Percentiles rank a stretch among this genome's conserved stretches.
Conservation (phyloP, 2,888 invertebrate species). For the Hirtodrosophila trivittata region DNA sequence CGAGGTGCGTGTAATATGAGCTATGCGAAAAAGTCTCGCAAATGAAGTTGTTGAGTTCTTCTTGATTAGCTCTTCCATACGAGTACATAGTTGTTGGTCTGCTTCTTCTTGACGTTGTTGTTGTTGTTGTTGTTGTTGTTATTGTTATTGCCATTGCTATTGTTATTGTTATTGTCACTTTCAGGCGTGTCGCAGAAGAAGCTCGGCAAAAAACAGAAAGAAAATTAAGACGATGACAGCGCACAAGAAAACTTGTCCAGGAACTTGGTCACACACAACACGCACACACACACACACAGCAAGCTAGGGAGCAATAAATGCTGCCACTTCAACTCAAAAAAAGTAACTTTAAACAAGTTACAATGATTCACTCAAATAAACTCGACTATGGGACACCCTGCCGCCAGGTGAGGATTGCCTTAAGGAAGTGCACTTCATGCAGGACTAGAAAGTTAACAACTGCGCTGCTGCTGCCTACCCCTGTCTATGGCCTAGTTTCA, state of each 20-base stretch:
- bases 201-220: slow-evolving; percentile 34
- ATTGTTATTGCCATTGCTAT: slow-evolving; percentile 24
- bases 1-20: slow-evolving; percentile 73
- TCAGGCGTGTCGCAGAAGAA: slow-evolving; percentile 56
- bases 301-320: slow-evolving; percentile 34
- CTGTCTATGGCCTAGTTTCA: too few species aligned
- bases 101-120: slow-evolving; percentile 14
- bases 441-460: too few species aligned
- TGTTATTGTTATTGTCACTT: slow-evolving; percentile 33
- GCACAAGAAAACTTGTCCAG: slow-evolving; percentile 37
- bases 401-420: too few species aligned
- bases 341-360: slow-evolving; percentile 8
- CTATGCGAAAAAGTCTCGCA: slow-evolving; percentile 47
- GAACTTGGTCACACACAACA: slow-evolving; percentile 25
- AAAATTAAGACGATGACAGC: slow-evolving; percentile 60
- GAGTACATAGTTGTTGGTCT: not conserved
- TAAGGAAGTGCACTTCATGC: too few species aligned
- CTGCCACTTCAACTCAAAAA: slow-evolving; percentile 5
- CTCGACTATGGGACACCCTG: too few species aligned
- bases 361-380: too few species aligned
- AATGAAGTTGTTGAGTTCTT: slow-evolving; percentile 65
- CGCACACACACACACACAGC: not conserved
- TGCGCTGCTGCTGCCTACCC: too few species aligned
- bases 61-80: slow-evolving; percentile 57
- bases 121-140: slow-evolving; percentile 35